Evolutionary conservation across 35 echinoderm and acorn worm species (phyloP), one percentile per base, ranked within the genome.

Genomic region (Stichopus chloronotus): DNA sequence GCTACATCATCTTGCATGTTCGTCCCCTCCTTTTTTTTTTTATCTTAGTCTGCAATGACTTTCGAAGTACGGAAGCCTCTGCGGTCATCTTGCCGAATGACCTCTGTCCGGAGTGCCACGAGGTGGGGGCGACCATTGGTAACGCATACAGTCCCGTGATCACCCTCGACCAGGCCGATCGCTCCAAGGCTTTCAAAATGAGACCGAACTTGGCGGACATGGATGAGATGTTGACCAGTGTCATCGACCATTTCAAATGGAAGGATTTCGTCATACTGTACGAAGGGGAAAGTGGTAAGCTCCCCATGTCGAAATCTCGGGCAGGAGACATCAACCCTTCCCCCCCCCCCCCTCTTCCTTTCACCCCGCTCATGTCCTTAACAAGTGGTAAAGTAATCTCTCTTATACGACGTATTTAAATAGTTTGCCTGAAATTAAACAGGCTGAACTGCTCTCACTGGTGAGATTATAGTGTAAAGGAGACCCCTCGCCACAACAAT

Each of bases 181-280:
- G 88, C 0, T 97, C 93, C 1, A 54, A 55, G 17, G 96, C 96
- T 19, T 90, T 94, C 78, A 97, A 97, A 76, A 93, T 97, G 91
- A 83, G 91, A 25, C 93, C 93, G 14, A 78, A 58, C 6, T 77
- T 86, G 1, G 55, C 63, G 4, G 96, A 97, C 13, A 68, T 97
- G 55, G 9, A 89, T 5, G 96, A 97, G 30, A 88, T 97, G 12
- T 72, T 94, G 14, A 24, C 88, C 53, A 87, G 91, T 25, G 93
- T 97, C 10, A 87, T 94, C 68, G 86, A 94, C 7, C 93, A 96
- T 57, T 95, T 93, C 90, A 92, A 92, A 11, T 97, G 96, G 96
- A 89, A 56, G 9, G 91, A 92, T 23, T 95, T 97, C 86, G 90
- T 97, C 25, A 90, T 94, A 54, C 13, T 97, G 0, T 94, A 97